Percentiles rank a stretch among this genome's conserved stretches.
Conservation (phyloP, 2,888 invertebrate genomes). For the Lampropteryx suffumata region DNA sequence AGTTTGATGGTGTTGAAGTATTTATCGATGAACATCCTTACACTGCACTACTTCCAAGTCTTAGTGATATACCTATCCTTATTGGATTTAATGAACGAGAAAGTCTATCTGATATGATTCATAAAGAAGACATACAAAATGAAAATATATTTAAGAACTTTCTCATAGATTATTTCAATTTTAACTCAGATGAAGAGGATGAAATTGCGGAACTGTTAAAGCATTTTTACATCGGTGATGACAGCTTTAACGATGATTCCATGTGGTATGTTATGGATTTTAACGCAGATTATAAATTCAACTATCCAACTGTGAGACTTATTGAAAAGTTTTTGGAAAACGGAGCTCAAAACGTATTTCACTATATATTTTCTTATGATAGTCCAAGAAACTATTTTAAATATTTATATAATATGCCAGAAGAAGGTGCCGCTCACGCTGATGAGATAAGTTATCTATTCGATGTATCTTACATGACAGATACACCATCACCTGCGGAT, state of each 20-base stretch:
- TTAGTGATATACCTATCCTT: constrained; percentile 40
- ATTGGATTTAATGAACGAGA: constrained; percentile 48
- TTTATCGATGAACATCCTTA: constrained; percentile 46
- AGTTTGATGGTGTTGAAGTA: constrained; percentile 38
- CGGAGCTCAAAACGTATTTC: constrained; percentile 43
- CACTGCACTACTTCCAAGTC: constrained; percentile 34
- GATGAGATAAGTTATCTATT: constrained; percentile 54
- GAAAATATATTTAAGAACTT: constrained; percentile 31
- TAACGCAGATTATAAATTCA: constrained; percentile 46
- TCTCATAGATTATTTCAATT: constrained; percentile 38
- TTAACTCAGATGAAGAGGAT: constrained; percentile 33
- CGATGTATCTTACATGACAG: constrained; percentile 40
- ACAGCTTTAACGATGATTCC: constrained; percentile 36
- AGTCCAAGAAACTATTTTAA: constrained; percentile 53
- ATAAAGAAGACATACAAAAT: constrained; percentile 19
- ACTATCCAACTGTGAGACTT: constrained; percentile 42
- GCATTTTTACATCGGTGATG: constrained; percentile 58
- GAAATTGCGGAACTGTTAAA: constrained; percentile 43
- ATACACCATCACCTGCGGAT: constrained; percentile 23
- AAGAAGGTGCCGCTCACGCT: constrained; percentile 45
- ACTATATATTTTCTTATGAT: constrained; percentile 55
- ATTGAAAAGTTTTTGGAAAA: constrained; percentile 45
- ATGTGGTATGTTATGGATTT: constrained; percentile 41
- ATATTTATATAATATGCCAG: constrained; percentile 36
- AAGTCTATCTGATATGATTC: constrained; percentile 6